These are phyloP conservation scores for Lomographa bimaculata DNA, from an alignment of 2,888 invertebrate genomes.

Conservation along the genomic window DNA sequence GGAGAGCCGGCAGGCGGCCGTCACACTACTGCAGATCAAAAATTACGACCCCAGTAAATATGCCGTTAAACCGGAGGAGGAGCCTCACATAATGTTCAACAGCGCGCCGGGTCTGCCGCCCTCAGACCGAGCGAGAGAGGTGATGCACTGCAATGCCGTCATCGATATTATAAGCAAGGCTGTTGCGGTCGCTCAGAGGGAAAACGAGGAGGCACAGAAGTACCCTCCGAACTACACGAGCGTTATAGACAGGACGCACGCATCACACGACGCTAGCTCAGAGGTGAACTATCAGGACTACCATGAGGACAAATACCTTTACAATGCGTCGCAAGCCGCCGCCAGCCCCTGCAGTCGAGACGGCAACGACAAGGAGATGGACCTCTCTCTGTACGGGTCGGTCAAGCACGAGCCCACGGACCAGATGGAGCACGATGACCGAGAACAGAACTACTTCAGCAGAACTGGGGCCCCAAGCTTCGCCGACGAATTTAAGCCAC, in stretches of 20 bases:
- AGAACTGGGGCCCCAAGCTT: slow-evolving; percentile 53
- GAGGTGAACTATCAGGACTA: slow-evolving; percentile 64
- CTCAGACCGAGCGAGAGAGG: slow-evolving; percentile 79
- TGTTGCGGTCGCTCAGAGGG: slow-evolving; percentile 77
- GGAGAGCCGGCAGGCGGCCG: slow-evolving; percentile 79
- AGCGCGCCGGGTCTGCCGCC: slow-evolving; percentile 82
- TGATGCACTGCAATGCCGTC: slow-evolving; percentile 80
- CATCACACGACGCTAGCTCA: slow-evolving; percentile 33
- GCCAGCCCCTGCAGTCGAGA: slow-evolving; percentile 65
- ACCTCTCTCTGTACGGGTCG: slow-evolving; percentile 71
- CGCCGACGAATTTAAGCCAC: slow-evolving; percentile 68
- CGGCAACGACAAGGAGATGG: slow-evolving; percentile 77
- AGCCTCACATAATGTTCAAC: slow-evolving; percentile 83
- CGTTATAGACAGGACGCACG: slow-evolving; percentile 61
- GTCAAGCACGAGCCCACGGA: slow-evolving; percentile 68
- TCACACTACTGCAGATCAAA: slow-evolving; percentile 77
- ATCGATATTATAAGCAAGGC: slow-evolving; percentile 80
- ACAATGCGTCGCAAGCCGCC: slow-evolving; percentile 55
- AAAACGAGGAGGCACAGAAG: slow-evolving; percentile 73
- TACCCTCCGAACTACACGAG: slow-evolving; percentile 61
- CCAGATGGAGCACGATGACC: slow-evolving; percentile 49
- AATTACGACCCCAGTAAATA: slow-evolving; percentile 80
- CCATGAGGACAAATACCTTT: slow-evolving; percentile 64
- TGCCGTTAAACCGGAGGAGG: slow-evolving; percentile 68
- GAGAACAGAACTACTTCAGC: slow-evolving; percentile 51